Evolutionary conservation across 2,797 vertebrate species (phyloP), one percentile per base, ranked within the genome.

Genomic region (Sebastes elongatus): DNA sequence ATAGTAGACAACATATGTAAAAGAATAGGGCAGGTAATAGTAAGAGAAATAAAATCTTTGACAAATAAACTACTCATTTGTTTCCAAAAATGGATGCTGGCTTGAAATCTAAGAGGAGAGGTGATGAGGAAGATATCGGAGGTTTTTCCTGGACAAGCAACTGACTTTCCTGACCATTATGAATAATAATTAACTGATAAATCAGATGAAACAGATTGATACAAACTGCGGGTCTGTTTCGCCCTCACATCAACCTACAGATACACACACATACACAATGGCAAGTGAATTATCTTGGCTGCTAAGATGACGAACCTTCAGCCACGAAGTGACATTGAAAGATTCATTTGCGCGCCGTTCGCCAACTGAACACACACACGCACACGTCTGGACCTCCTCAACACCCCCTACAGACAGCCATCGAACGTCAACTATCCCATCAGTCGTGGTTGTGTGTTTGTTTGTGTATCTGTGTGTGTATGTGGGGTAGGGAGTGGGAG

Each of bases 261-360:
- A 79, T 4, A 49, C 88, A 84, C 80, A 78, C 78, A 75, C 71
- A 25, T 59, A 83, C 78, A 90, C 84, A 74, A 64, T 62, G 74
- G 86, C 88, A 92, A 87, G 85, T 86, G 83, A 91, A 94, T 93
- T 92, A 93, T 90, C 88, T 91, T 82, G 70, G 81, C 91, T 82
- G 86, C 85, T 90, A 87, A 94, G 95, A 92, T 92, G 91, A 94
- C 91, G 88, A 89, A 88, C 90, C 87, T 88, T 91, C 92, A 93
- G 82, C 84, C 86, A 87, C 91, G 93, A 90, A 88, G 86, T 94
- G 93, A 95, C 94, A 94, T 87, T 94, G 92, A 95, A 88, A 92
- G 88, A 94, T 94, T 93, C 64, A 89, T 94, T 90, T 91, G 86
- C 91, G 84, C 81, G 69, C 73, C 52, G 68, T 91, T 86, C 25